A percentile compares a stretch with the other conserved stretches of the same genome.
Evolutionary conservation across 2,888 invertebrate species (phyloP).

Genomic region (Dioctria linearis): DNA sequence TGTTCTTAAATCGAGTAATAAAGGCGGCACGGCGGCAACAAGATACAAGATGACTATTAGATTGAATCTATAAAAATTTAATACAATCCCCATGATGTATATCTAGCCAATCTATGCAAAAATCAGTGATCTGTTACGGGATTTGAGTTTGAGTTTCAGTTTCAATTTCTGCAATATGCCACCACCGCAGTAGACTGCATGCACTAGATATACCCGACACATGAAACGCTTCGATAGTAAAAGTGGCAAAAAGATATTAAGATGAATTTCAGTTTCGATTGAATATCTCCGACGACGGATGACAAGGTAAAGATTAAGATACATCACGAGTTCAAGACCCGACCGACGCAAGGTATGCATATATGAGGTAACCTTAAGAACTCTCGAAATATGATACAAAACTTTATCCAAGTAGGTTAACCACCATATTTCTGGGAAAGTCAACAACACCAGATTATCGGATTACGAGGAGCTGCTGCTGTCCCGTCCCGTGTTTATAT

Average conservation of each 20-base stretch:
- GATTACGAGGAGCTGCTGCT: not conserved
- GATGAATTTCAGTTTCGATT: slow-evolving; percentile 26
- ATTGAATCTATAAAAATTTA: slow-evolving; percentile 13
- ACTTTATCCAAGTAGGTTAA: slow-evolving; percentile 23
- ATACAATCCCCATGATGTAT: too few species aligned
- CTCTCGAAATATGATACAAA: not conserved
- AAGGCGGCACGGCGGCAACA: not conserved
- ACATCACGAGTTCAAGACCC: slow-evolving; percentile 10
- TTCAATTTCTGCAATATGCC: slow-evolving; percentile 32
- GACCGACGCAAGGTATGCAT: not conserved
- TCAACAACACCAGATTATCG: slow-evolving; percentile 22
- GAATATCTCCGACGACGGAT: not conserved
- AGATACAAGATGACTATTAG: slow-evolving; percentile 10
- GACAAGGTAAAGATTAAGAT: not conserved
- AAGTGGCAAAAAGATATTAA: slow-evolving; percentile 15
- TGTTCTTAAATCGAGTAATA: not conserved
- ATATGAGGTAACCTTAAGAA: not conserved
- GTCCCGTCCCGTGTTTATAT: too few species aligned
- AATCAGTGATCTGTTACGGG: slow-evolving; percentile 34
- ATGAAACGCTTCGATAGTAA: slow-evolving; percentile 22
- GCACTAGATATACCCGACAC: slow-evolving; percentile 11
- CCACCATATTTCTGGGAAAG: slow-evolving; percentile 35
- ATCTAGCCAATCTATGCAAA: too few species aligned
- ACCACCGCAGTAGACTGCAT: slow-evolving; percentile 8
- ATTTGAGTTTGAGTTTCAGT: slow-evolving; percentile 8